Evolutionary conservation across 2,113 vertebrate species (phyloP), one percentile per base, ranked within the genome.

Genomic region (Brachyhypopomus occidentalis): DNA sequence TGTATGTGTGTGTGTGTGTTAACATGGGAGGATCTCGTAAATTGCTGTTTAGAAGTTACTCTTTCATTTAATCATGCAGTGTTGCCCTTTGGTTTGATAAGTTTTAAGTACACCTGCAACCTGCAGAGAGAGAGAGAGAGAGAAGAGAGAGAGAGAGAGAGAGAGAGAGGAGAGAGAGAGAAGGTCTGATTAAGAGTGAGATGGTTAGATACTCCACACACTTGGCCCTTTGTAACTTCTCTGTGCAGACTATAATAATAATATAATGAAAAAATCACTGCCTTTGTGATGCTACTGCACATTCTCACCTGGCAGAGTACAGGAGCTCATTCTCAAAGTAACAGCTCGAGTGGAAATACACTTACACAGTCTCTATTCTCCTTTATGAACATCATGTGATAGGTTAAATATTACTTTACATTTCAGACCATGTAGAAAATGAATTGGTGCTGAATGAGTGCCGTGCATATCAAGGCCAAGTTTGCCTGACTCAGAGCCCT

Each of bases 401-500:
- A 5, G 4, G 11, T 17, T 64, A 23, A 27, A 23, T 17, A 16
- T 30, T 5, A 30, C 62, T 27, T 25, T 63, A 14, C 22, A 63
- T 9, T 27, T 52, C 45, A 11, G 27, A 64, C 25, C 14, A 25
- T 62, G 9, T 23, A 62, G 8, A 23, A 62, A 6, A 14, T 27
- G 62, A 25, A 30, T 17, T 16, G 30, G 62, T 25, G 62, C 45
- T 52, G 45, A 52, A 52, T 30, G 60, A 63, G 62, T 12, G 1
- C 30, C 9, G 56, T 25, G 11, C 45, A 19, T 4, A 9, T 45
- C 34, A 30, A 11, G 77, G 88, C 88, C 92, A 92, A 91, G 34
- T 81, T 92, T 86, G 80, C 92, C 92, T 52, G 89, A 88, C 80
- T 87, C 90, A 86, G 4, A 90, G 91, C 93, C 87, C 88, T 84